Base-by-base conservation (phyloP, 2,113 vertebrate genomes). In the Festucalex cinctus region DNA sequence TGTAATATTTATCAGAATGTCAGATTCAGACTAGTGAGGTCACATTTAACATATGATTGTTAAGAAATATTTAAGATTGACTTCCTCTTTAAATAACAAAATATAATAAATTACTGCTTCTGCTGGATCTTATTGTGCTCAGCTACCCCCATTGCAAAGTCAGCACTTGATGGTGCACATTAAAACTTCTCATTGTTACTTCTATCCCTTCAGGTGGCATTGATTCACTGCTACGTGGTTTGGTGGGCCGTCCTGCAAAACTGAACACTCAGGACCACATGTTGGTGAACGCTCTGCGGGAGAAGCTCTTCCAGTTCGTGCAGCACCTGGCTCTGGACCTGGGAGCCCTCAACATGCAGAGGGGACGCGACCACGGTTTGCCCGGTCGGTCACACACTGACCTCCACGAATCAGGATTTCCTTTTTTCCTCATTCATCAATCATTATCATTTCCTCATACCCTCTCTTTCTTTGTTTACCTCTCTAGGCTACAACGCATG, bases 331-430 rank as follows among this genome's bases (percentile, higher is more conserved):
- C 92, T 1, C 76, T 94, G 74, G 94, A 96, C 69, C 80, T 98
- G 19, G 85, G 87, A 0, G 67, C 92, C 0, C 85, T 96, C n/a
- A 95, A 96, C 87, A 92, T 95, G 92, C 91, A 94, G 49, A 82
- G 90, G 0, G 65, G 90, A 63, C 85, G 93, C 6, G 95, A 97
- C 2, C 93, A 95, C 0, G 93, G 91, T 61, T 80, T 98, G 3
- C 90, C 88, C 53, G 93, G 95, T 97, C 88, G 39, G 60, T 35
- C 53, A 37, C 13, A n/a, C 5, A 53, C 19, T 28, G 8, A 26
- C 36, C 7, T 54, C 35, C 20, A 28, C 5, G 44, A 41, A 3
- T 39, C 13, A 17, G 17, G 14, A 46, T 17, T 46, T 20, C 44
- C 44, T 2, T 9, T 51, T 51, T 35, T 24, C 22, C 8, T 13